phyloP scores from a whole-genome alignment of 2,113 vertebrate genomes.

The Strix uralensis region DNA sequence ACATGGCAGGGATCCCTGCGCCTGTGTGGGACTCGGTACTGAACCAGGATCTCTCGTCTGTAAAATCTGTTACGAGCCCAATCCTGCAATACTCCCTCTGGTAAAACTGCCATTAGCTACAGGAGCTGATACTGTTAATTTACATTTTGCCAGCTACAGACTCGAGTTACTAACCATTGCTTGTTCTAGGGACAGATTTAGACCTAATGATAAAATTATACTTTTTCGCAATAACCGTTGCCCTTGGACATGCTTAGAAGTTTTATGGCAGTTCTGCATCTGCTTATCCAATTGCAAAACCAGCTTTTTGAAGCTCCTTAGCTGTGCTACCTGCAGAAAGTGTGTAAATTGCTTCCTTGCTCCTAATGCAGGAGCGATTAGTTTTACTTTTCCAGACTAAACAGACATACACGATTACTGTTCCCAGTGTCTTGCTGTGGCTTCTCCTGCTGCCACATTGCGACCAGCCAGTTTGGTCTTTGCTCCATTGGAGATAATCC shows the following conservation, averaged over 20 bases:
- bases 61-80: constrained; percentile 52
- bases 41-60: constrained; percentile 14
- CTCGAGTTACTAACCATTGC: constrained; percentile 3
- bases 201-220: constrained; percentile 71
- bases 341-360: neutral
- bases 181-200: constrained; percentile 70
- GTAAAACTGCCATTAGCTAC: constrained; percentile 58
- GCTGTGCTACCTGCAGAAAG: constrained; percentile 54
- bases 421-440: constrained; percentile 8
- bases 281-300: constrained; percentile 40
- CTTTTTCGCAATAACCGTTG: constrained; percentile 48
- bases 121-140: constrained; percentile 61
- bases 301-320: constrained; percentile 33
- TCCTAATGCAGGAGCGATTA: neutral
- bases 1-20: constrained; percentile 41
- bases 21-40: neutral
- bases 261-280: constrained; percentile 63
- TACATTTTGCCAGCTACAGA: constrained; percentile 40
- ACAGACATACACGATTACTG: neutral
- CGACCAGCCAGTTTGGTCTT: neutral
- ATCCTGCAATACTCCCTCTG: constrained; percentile 22
- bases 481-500: constrained; percentile 44
- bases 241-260: constrained; percentile 65
- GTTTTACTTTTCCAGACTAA: neutral
- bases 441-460: constrained; percentile 7